Base-by-base conservation (phyloP, 2,888 invertebrate genomes). In the Erpobdella octoculata region DNA sequence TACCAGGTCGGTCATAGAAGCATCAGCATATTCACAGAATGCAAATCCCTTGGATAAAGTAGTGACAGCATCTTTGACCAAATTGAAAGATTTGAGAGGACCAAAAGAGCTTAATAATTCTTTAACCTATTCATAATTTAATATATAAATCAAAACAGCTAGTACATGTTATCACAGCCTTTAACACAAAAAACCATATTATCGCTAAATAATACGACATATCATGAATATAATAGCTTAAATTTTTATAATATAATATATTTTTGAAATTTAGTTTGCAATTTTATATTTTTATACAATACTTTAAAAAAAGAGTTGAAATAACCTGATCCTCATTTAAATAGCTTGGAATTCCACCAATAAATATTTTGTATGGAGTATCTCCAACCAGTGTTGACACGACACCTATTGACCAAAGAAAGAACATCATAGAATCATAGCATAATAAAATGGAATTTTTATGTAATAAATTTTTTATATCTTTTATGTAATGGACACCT, bases 1-100 rank as follows among this genome's bases (percentile, higher is more conserved):
- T 86, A 92, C 92, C 88, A 93, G 95, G 85, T 98, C 97, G 15
- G 97, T 98, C 87, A 97, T 92, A 67, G 90, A 89, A 74, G 92
- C 90, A 83, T 98, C 98, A 77, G 93, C 91, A 85, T 97, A 98
- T 86, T 98, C 97, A 83, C 96, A 96, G 86, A 98, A 98, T 21
- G 97, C 98, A 84, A 96, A 98, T 37, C 98, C 97, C 85, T 98
- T 98, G 82, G 95, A 95, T 68, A 96, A 87, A 41, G 96, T 96
- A 72, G 96, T 96, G 9, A 95, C 93, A n/a, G 93, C 92, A 84
- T 98, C 97, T 85, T 96, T 96, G 75, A 97, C 97, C 85, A 98
- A 87, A 87, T 98, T 97, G 88, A 98, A 98, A 68, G 97, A 96
- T 81, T 94, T 88, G 77, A 98, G 87, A 83, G 96, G 96, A 76